Conservation (phyloP, 2,797 vertebrate genomes). For the Enteromius argenteus region DNA sequence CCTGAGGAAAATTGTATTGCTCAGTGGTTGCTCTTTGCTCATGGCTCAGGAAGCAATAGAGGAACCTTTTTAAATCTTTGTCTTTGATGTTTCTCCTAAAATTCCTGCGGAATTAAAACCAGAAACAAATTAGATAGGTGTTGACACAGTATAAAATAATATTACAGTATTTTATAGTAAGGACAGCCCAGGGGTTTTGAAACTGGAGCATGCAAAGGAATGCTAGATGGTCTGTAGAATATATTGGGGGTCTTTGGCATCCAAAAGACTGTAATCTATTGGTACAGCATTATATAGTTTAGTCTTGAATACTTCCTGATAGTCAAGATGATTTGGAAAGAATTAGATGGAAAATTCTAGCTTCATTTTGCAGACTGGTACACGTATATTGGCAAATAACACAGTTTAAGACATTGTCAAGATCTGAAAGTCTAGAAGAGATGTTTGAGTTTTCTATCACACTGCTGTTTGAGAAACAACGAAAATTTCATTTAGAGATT, state of each 20-base stretch:
- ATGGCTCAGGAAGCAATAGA: neutral
- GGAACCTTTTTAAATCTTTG: neutral
- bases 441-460: too few relatives aligned
- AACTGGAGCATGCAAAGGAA: neutral
- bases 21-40: slow-evolving; percentile 10
- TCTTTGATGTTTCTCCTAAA: neutral
- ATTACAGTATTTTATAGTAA: neutral
- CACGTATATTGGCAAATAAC: neutral
- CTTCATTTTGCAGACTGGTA: neutral
- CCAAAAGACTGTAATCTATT: neutral
- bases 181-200: neutral
- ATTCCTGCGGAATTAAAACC: neutral
- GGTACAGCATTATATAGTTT: neutral
- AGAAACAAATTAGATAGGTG: neutral
- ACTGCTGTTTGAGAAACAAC: neutral
- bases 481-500: neutral
- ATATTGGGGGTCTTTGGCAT: neutral
- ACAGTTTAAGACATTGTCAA: neutral
- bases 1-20: neutral
- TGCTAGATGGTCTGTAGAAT: neutral
- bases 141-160: neutral
- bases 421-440: neutral
- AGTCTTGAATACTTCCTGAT: neutral
- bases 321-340: neutral
- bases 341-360: neutral